Conservation (phyloP, 2,113 vertebrate genomes). For the Misgurnus mizolepis region DNA sequence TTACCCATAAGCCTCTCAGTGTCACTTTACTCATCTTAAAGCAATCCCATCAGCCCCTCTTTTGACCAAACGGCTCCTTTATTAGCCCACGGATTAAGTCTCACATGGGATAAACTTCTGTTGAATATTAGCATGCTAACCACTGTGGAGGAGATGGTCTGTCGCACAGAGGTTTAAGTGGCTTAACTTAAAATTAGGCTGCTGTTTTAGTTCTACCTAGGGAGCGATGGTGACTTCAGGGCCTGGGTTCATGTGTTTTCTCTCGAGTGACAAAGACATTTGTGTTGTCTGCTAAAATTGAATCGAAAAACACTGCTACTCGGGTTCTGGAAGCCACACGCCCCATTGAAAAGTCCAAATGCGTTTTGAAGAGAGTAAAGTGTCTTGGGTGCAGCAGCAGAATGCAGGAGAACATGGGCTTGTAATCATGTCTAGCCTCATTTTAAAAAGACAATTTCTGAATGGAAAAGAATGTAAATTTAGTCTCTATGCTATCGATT, state of each 20-base stretch:
- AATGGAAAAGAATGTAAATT: conserved; percentile 53
- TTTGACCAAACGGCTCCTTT: conserved; percentile 13
- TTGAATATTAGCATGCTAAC: conserved; percentile 17
- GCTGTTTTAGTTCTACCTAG: conserved; percentile 23
- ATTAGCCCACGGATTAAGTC: not conserved
- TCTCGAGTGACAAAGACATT: conserved; percentile 53
- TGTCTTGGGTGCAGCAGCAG: not conserved
- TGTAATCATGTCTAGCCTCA: conserved; percentile 24
- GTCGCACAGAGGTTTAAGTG: too few species aligned
- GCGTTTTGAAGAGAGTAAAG: not conserved
- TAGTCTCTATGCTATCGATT: conserved; percentile 51
- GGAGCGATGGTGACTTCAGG: conserved; percentile 11
- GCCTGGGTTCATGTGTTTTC: conserved; percentile 16
- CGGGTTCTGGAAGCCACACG: not conserved
- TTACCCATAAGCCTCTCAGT: conserved; percentile 33
- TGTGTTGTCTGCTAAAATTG: conserved; percentile 45
- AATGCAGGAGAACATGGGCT: conserved; percentile 7
- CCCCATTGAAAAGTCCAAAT: not conserved
- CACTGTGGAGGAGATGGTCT: conserved; percentile 17
- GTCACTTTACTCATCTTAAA: conserved; percentile 40
- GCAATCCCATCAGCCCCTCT: conserved; percentile 20
- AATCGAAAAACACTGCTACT: not conserved
- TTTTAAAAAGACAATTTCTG: conserved; percentile 46
- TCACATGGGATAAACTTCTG: not conserved
- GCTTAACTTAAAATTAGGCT: not conserved